Conservation (phyloP, 2,113 vertebrate genomes). For the Triplophysa rosa region DNA sequence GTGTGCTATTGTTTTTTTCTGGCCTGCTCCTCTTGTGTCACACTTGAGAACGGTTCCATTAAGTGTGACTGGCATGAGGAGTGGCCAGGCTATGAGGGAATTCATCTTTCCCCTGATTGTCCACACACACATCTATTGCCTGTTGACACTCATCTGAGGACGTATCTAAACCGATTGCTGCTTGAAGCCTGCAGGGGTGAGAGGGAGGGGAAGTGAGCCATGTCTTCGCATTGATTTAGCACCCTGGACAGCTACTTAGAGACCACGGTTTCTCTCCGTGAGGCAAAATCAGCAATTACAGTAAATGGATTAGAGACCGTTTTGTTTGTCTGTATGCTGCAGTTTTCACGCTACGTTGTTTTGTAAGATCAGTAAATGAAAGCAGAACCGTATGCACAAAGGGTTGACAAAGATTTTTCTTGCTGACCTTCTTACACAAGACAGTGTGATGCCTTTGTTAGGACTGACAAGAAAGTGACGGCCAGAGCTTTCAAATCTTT, state of each 20-base stretch:
- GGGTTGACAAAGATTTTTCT: conserved; percentile 57
- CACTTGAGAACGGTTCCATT: conserved; percentile 51
- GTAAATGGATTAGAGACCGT: conserved; percentile 28
- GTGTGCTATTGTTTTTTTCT: conserved; percentile 64
- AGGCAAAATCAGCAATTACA: conserved; percentile 10
- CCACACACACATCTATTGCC: background rate
- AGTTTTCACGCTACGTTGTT: background rate
- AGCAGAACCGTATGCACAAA: conserved; percentile 47
- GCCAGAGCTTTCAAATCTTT: background rate
- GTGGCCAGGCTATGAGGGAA: background rate
- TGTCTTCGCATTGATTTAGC: conserved; percentile 56
- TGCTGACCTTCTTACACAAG: conserved; percentile 48
- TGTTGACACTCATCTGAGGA: conserved; percentile 5
- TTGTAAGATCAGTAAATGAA: conserved; percentile 10
- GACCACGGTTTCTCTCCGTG: background rate
- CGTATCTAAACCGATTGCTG: conserved; percentile 15
- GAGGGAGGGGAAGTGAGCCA: conserved; percentile 1
- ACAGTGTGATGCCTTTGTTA: conserved; percentile 50
- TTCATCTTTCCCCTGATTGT: background rate
- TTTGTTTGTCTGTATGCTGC: background rate
- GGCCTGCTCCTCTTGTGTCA: conserved; percentile 58
- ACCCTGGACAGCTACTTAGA: conserved; percentile 63
- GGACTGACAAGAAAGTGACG: background rate
- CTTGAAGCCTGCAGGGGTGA: background rate
- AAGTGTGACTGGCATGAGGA: conserved; percentile 37